Evolutionary conservation across 2,113 vertebrate genomes (phyloP), one percentile per base, ranked within the genome.

Genomic region (Indicator indicator): DNA sequence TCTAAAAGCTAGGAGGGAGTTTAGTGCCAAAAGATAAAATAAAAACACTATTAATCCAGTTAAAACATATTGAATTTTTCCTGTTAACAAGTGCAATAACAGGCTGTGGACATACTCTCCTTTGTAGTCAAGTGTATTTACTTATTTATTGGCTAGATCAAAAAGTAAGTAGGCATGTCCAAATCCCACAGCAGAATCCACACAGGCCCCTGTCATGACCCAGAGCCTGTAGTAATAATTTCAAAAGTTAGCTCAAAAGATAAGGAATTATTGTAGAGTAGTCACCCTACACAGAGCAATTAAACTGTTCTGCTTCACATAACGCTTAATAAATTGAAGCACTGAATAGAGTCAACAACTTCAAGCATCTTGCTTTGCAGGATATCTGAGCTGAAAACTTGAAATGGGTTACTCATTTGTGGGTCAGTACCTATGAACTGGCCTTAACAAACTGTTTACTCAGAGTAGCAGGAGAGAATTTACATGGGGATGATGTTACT

Each of bases 251-350:
- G 28, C 69, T 86, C 82, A 81, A 88, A 94, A 93, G 46, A 83
- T 60, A 95, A 90, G 56, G 38, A 88, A 86, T 91, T 94, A 89
- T 52, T 58, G 5, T 67, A 59, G 27, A 81, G 23, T 23, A 73
- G 90, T 68, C 59, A 44, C 59, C 59, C 28, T 20, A 55, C 50
- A 52, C 72, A 92, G 69, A 88, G 76, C 86, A 95, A 96, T 94
- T 93, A 96, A 93, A 95, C 28, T 23, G 60, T 90, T 96, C 91
- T 95, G 94, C 95, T 96, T 96, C 90, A 90, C 46, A 36, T 77
- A 88, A 71, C 52, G 30, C 71, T 89, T 87, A 90, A 85, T 74
- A 96, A 95, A 94, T 91, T 93, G 87, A 91, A 91, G 38, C 38
- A 40, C 0, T 60, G 38, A 83, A 68, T 52, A 64, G 90, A 86